Evolutionary conservation across 2,888 invertebrate species (phyloP), one percentile per base, ranked within the genome.

Genomic region (Uloborus plumipes): DNA sequence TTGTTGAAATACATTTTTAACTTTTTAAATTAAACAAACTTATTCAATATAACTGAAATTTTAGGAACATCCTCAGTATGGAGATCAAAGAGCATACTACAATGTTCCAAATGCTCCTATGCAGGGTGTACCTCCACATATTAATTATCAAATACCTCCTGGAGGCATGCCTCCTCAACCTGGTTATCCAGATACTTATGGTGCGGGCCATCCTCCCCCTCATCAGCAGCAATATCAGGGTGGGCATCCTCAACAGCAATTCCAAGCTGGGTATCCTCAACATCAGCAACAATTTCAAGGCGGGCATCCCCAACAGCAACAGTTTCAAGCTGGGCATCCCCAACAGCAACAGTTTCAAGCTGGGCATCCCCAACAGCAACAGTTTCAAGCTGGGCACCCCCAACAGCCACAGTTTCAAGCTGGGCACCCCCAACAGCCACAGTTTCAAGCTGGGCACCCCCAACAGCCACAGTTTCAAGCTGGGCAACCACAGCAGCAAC

Each of bases 271-370:
- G n/a, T 85, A 85, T 11, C 86, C 86, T 72, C 74, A 85, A 14
- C 87, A 55, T 55, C 87, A 87, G 61, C 87, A 88, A 26, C 88
- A 88, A 58, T 88, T 87, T 84, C 88, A 89, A 78, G 88, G 89
- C 18, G 74, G 47, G 1, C 70, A 65, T 18, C 69, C 51, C 31
- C 75, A 65, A 39, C 70, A 70, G 18, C 83, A 86, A 18, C 83
- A 86, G 49, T 64, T 20, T 9, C 78, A 80, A 61, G 67, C 18
- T 0, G 58, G 18, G 7, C 71, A 69, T 70, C 75, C 59, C 7
- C 75, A 75, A 11, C 62, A 69, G 31, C 16, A 11, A 14, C 51
- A 62, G 15, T 55, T 14, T 47, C 66, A 58, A 49, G 18, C 14
- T 16, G 13, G 20, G 13, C 67, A 47, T 6, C 66, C 49, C 14